These are phyloP conservation scores for Austrolebias charrua DNA, from an alignment of 2,797 vertebrate genomes.

Conservation along the genomic window DNA sequence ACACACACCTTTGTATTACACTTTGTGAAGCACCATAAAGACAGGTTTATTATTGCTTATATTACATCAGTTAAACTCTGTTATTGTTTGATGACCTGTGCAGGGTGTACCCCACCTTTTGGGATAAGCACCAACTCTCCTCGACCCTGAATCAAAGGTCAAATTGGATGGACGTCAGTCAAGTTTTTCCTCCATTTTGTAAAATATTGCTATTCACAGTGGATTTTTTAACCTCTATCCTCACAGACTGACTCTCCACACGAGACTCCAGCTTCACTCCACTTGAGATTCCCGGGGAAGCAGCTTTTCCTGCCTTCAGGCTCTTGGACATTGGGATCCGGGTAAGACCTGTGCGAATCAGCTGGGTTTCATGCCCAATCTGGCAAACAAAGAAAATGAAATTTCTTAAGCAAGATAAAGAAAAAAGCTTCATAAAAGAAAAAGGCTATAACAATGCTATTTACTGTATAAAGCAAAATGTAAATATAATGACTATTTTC, in stretches of 20 bases:
- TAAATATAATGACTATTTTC: neutral
- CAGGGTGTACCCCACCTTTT: too few species aligned
- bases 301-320: slow-evolving; percentile 95
- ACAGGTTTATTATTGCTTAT: too few species aligned
- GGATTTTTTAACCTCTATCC: slow-evolving; percentile 95
- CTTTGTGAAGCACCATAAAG: slow-evolving; percentile 1
- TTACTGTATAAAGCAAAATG: slow-evolving; percentile 7
- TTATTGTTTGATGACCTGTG: too few species aligned
- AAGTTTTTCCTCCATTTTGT: slow-evolving; percentile 89
- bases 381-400: slow-evolving; percentile 60
- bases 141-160: too few species aligned
- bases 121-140: too few species aligned
- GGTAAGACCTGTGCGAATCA: slow-evolving; percentile 86
- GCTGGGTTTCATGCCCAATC: slow-evolving; percentile 89
- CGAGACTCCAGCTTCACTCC: slow-evolving; percentile 92
- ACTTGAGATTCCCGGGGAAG: slow-evolving; percentile 88
- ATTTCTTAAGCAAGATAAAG: slow-evolving; percentile 45
- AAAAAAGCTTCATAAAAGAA: neutral
- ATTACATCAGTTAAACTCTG: too few species aligned
- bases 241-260: slow-evolving; percentile 94
- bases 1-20: slow-evolving; percentile 11
- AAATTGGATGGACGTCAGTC: slow-evolving; percentile 48
- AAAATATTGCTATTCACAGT: slow-evolving; percentile 79
- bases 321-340: slow-evolving; percentile 99
- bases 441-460: slow-evolving; percentile 20